Evolutionary conservation across 2,113 vertebrate species (phyloP), one percentile per base, ranked within the genome.

Genomic region (Platichthys stellatus): DNA sequence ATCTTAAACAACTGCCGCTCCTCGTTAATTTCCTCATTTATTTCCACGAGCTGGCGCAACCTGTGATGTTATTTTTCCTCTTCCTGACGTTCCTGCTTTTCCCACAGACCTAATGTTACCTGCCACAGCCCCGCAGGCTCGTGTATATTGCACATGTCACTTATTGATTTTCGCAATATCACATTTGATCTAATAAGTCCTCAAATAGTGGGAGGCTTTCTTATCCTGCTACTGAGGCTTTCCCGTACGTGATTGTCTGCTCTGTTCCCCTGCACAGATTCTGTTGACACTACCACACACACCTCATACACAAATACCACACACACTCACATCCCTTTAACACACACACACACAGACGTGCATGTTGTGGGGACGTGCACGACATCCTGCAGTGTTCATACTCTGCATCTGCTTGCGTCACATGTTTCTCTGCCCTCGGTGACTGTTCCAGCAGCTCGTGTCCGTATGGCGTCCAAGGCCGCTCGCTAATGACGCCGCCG

Each of bases 401-500:
- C 63, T 63, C 62, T 47, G 62, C 38, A 76, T 72, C 75, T 69
- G 60, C 54, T 61, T 45, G 64, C 9, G 61, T 76, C 85, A 77
- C 58, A 68, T 69, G 73, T 79, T 69, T 51, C 24, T 49, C 13
- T 72, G 57, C 60, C 56, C 74, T 68, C 38, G 13, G 0, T 70
- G 58, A 85, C n/a, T 74, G 53, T 69, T 72, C 63, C 28, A 43
- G 73, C 43, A 4, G 40, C 68, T 81, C 21, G 9, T 69, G 57
- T 74, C 47, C 43, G 35, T 53, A 26, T 56, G 38, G 68, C 60
- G 75, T 7, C 66, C 82, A 65, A 84, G 81, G 74, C 79, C 61
- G 9, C 58, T 61, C 2, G 15, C 57, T 47, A 69, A 75, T 67
- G 56, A 59, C 40, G 72, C 45, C 5, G 5, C 61, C 2, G n/a